Evolutionary conservation across 2,113 vertebrate species (phyloP).

Genomic region (Eulemur rufifrons): DNA sequence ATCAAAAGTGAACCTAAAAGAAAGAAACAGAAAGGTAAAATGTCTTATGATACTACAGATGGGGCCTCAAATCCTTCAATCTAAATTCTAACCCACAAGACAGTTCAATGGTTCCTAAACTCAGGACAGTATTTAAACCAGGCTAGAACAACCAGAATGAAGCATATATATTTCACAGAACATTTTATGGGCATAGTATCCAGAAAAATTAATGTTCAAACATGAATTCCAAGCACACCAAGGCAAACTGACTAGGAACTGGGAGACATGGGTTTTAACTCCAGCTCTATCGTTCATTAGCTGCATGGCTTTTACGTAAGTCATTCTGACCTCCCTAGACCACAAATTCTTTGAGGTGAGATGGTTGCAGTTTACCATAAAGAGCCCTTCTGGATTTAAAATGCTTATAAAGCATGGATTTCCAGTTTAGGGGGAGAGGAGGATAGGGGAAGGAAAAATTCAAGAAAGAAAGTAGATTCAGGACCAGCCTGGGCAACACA

Average conservation of each 20-base stretch:
- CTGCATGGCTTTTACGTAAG: not conserved
- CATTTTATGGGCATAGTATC: not conserved
- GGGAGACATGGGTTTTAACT: not conserved
- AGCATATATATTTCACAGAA: not conserved
- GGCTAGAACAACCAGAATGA: not conserved
- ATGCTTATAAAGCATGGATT: slow-evolving; percentile 2
- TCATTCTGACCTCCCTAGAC: not conserved
- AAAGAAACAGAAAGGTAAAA: slow-evolving; percentile 66
- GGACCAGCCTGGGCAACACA: too few species aligned
- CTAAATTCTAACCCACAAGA: not conserved
- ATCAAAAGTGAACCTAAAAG: slow-evolving; percentile 76
- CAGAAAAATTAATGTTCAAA: slow-evolving; percentile 41
- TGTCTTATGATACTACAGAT: not conserved
- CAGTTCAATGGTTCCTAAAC: not conserved
- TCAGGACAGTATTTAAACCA: not conserved
- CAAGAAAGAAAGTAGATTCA: not conserved
- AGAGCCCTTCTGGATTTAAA: not conserved
- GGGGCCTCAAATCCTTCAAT: not conserved
- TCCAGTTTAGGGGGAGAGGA: not conserved
- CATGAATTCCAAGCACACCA: not conserved
- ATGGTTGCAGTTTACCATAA: not conserved
- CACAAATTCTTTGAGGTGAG: not conserved
- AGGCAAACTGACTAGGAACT: not conserved
- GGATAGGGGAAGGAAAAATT: not conserved
- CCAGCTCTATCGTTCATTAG: not conserved